Evolutionary conservation across 2,797 vertebrate genomes (phyloP).

Genomic region (Rousettus madagascariensis): DNA sequence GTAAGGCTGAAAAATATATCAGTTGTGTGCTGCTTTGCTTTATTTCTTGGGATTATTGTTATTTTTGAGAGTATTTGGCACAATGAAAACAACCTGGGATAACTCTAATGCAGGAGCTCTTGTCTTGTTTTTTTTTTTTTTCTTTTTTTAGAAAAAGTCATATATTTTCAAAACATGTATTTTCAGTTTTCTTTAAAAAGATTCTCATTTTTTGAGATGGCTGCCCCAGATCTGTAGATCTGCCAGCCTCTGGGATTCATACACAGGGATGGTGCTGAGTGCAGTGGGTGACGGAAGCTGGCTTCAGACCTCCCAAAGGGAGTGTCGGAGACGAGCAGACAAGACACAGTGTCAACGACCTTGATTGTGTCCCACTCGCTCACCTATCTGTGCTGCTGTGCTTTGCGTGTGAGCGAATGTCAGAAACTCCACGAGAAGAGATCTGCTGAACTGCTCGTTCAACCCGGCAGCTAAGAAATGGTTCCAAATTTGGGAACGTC

Average conservation of each 20-base stretch:
- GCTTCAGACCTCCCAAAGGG: too few relatives aligned
- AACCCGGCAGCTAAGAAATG: not conserved
- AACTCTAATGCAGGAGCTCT: not conserved
- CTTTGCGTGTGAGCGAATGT: too few relatives aligned
- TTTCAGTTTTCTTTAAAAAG: conserved; percentile 41
- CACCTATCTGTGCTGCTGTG: not conserved
- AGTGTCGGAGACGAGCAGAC: too few relatives aligned
- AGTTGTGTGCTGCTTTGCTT: not conserved
- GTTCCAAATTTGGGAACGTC: not conserved
- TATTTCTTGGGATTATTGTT: not conserved
- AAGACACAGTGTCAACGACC: not conserved
- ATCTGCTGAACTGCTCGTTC: not conserved
- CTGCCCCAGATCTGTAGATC: not conserved
- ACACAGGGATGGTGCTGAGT: not conserved
- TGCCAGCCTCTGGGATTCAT: not conserved
- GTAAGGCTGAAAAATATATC: not conserved
- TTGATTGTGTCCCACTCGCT: fast-evolving
- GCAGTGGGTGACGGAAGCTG: not conserved
- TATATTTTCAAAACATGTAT: conserved; percentile 45
- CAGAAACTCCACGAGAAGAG: not conserved
- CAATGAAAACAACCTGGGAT: not conserved
- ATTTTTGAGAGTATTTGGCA: conserved; percentile 40
- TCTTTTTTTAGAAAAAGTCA: conserved; percentile 55
- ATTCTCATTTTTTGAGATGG: conserved; percentile 3
- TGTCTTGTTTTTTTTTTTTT: not conserved